Base-by-base conservation (phyloP, 2,797 vertebrate species). In the Pelodytes ibericus region DNA sequence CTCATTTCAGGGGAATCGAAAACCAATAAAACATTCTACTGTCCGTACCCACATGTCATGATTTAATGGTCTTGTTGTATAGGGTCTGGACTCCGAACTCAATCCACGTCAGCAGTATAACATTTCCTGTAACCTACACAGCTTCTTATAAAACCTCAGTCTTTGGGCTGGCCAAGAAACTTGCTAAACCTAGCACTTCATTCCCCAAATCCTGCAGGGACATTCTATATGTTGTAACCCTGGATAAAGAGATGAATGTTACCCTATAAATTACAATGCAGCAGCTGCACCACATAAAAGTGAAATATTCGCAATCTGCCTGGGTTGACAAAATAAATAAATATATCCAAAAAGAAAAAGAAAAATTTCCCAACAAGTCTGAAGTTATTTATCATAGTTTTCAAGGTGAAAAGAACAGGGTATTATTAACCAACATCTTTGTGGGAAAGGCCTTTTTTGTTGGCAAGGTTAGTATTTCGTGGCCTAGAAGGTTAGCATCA, bases 181-280 rank as follows among this genome's bases (percentile, higher is more conserved):
- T 72, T 69, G 71, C 77, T 79, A 79, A 79, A 79, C 64, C 20
- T 72, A 79, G 77, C 77, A 79, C 77, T 79, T 79, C 77, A 79
- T 79, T 79, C 69, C 70, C 71, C 73, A 61, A 73, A 79, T 79
- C 64, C 77, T 69, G 65, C 77, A 79, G 77, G 77, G 77, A 79
- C 77, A 66, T 73, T 79, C 77, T 79, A 74, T 79, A 79, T 62
- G 65, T 69, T 79, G 59, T 79, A 73, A 74, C 71, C 30, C 71
- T 79, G 77, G 58, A 79, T 79, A 68, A 73, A 79, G 77, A 74
- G 74, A 79, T 74, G 57, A 79, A 79, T 79, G 71, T 79, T 79
- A 79, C 71, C 64, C 65, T 63, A 79, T 79, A 79, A 79, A 79
- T 79, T 79, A 73, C 58, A 69, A 57, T 69, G 70, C 53, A 72